These are phyloP conservation scores for Koerneria pararmatus DNA, from an alignment of 2,888 invertebrate species.

Conservation along the genomic window DNA sequence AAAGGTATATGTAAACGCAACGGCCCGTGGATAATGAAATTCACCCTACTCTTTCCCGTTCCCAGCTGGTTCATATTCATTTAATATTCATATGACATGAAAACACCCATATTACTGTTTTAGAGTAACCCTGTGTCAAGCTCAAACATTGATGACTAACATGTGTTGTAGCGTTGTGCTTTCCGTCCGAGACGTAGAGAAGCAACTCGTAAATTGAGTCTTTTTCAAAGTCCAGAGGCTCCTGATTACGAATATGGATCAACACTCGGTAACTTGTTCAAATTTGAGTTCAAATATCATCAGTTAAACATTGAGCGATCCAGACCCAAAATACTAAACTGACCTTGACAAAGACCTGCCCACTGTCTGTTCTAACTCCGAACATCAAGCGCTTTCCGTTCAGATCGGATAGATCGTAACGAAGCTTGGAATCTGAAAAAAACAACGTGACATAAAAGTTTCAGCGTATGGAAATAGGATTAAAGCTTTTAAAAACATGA, in stretches of 20 bases:
- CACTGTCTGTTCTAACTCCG: constrained; percentile 53
- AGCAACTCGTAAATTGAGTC: constrained; percentile 72
- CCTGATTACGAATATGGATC: constrained; percentile 21
- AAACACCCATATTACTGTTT: constrained; percentile 76
- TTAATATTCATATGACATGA: constrained; percentile 24
- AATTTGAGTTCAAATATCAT: too few relatives aligned
- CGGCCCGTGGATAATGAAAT: too few relatives aligned
- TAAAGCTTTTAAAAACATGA: too few relatives aligned
- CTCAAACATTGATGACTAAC: too few relatives aligned
- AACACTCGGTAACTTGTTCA: not conserved
- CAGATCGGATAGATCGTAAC: constrained; percentile 48
- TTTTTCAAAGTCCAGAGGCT: constrained; percentile 54
- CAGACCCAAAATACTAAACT: too few relatives aligned
- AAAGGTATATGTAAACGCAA: too few relatives aligned
- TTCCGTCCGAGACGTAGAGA: constrained; percentile 73
- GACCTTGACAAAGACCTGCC: constrained; percentile 51
- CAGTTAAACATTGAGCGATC: too few relatives aligned
- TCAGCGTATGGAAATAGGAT: too few relatives aligned
- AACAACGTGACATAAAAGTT: too few relatives aligned
- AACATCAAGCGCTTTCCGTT: constrained; percentile 46
- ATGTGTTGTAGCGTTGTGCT: constrained; percentile 72
- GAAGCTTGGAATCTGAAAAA: constrained; percentile 50
- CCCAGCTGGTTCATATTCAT: not conserved
- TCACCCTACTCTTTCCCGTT: too few relatives aligned
- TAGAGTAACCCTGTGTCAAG: too few relatives aligned